These are phyloP conservation scores for Pagrus major DNA, from an alignment of 2,113 vertebrate species.

Conservation along the genomic window DNA sequence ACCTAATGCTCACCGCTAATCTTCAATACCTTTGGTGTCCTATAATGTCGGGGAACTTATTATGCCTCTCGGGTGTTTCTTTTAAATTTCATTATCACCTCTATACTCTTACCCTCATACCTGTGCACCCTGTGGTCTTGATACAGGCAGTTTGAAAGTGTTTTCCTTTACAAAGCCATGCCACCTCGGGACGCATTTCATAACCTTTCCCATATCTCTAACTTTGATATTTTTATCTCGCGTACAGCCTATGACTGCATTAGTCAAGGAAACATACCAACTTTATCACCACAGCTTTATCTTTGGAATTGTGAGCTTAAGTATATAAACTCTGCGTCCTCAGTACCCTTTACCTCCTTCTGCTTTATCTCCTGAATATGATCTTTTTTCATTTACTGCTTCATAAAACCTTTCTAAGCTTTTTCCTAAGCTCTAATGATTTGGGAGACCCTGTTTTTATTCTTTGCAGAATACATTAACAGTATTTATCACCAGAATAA, in stretches of 20 bases:
- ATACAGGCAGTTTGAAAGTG: not conserved
- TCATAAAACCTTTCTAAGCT: not conserved
- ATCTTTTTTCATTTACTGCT: constrained; percentile 8
- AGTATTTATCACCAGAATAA: no score
- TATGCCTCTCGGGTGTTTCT: constrained; percentile 25
- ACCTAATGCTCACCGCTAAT: not conserved
- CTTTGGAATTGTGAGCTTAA: not conserved
- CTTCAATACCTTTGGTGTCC: constrained; percentile 1
- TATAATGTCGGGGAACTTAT: constrained; percentile 20
- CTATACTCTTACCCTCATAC: not conserved
- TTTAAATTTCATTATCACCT: constrained; percentile 22
- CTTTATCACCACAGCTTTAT: not conserved
- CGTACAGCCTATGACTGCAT: not conserved
- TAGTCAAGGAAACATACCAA: constrained; percentile 1
- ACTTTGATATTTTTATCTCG: not conserved
- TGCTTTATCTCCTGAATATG: not conserved
- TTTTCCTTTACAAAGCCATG: constrained; percentile 19
- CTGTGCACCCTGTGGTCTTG: constrained; percentile 5
- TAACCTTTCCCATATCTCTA: not conserved
- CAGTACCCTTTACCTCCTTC: not conserved
- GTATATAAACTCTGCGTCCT: not conserved
- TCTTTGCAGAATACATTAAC: no score
- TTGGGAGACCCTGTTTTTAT: no score
- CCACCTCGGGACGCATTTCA: not conserved
- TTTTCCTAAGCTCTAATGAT: not conserved